phyloP scores from a whole-genome alignment of 2,113 vertebrate genomes.

The Seriola dumerili region DNA sequence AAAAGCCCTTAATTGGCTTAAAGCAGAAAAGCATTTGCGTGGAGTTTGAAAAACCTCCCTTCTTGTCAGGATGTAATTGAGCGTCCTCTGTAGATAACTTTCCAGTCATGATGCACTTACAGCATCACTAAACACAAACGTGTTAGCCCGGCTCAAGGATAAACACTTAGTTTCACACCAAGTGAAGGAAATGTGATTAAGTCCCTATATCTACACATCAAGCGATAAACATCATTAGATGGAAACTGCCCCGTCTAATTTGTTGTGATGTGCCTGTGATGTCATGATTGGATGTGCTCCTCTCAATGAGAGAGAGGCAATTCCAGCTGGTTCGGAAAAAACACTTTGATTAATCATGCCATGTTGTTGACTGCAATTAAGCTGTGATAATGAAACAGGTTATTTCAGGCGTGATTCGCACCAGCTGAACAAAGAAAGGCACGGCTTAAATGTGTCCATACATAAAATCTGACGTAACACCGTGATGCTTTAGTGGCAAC shows the following conservation, averaged over 20 bases:
- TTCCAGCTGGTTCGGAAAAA: slow-evolving; percentile 49
- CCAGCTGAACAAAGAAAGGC: slow-evolving; percentile 9
- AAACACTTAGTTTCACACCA: slow-evolving; percentile 76
- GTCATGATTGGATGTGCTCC: slow-evolving; percentile 72
- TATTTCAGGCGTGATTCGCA: slow-evolving; percentile 49
- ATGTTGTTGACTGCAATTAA: slow-evolving; percentile 66
- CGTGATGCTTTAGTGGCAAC: background rate
- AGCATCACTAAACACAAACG: slow-evolving; percentile 53
- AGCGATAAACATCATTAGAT: slow-evolving; percentile 78
- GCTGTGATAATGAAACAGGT: slow-evolving; percentile 52
- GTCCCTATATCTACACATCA: slow-evolving; percentile 69
- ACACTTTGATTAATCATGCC: slow-evolving; percentile 68
- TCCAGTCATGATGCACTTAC: slow-evolving; percentile 60
- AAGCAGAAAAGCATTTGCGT: slow-evolving; percentile 50
- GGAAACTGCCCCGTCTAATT: slow-evolving; percentile 71
- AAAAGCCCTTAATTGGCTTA: slow-evolving; percentile 71
- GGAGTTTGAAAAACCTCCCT: slow-evolving; percentile 44
- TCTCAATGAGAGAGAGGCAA: slow-evolving; percentile 59
- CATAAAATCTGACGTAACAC: background rate
- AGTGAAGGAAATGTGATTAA: slow-evolving; percentile 78
- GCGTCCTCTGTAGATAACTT: slow-evolving; percentile 51
- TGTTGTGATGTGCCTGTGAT: slow-evolving; percentile 77
- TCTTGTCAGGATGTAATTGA: slow-evolving; percentile 68
- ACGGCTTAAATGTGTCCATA: background rate
- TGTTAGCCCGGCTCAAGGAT: slow-evolving; percentile 57